These are phyloP conservation scores for Perca fluviatilis DNA, from an alignment of 2,113 vertebrate genomes.

Conservation along the genomic window DNA sequence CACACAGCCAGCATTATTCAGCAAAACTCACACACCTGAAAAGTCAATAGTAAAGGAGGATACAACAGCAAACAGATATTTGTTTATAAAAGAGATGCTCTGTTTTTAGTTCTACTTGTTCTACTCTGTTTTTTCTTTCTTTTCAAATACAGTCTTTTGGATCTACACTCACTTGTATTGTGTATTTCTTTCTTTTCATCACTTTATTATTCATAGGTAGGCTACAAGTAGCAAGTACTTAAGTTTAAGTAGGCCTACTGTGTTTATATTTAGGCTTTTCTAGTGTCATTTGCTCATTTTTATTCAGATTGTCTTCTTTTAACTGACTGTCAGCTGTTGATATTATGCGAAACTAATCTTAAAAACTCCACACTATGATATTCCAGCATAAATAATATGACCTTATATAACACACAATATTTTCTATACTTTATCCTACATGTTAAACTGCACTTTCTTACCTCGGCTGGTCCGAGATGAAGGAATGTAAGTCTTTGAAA, in stretches of 20 bases:
- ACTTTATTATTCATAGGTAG: too few species aligned
- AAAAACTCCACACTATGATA: background rate
- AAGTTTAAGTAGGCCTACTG: too few species aligned
- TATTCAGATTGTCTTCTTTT: background rate
- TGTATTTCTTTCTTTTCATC: too few species aligned
- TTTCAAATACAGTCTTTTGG: too few species aligned
- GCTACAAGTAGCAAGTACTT: too few species aligned
- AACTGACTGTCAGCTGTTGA: background rate
- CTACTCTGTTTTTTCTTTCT: too few species aligned
- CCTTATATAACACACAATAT: background rate
- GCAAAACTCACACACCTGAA: slow-evolving; percentile 15
- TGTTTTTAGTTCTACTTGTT: too few species aligned
- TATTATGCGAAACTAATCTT: background rate
- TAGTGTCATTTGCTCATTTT: background rate
- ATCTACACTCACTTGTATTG: too few species aligned
- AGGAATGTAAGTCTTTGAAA: background rate
- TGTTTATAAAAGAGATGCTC: background rate
- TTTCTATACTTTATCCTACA: background rate
- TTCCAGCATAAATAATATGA: background rate
- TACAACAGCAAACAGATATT: background rate
- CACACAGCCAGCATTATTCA: slow-evolving; percentile 18
- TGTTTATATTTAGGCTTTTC: too few species aligned
- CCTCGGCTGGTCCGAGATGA: background rate
- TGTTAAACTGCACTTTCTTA: slow-evolving; percentile 19
- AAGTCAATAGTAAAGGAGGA: background rate